Base-by-base conservation (phyloP, 2,888 invertebrate genomes). In the Ypsolopha sequella region DNA sequence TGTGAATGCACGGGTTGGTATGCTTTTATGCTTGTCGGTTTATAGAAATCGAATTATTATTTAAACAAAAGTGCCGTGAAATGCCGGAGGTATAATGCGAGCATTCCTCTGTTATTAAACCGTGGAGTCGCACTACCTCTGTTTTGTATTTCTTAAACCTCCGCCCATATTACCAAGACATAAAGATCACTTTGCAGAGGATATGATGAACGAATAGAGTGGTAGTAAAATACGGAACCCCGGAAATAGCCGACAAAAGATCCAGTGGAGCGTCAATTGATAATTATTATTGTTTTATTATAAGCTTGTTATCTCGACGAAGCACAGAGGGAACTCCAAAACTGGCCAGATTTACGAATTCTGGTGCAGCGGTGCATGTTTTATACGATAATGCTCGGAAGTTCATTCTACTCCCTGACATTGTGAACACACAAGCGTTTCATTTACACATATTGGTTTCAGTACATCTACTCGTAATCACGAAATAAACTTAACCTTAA, bases 251-350 rank as follows among this genome's bases (percentile, higher is more conserved):
- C 61, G 64, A 70, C 70, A 70, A 69, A 70, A 66, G 65, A 64
- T 51, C 51, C 68, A 66, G 55, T 65, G 59, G 61, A 67, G 68
- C 70, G 67, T 63, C 66, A 60, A 68, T 68, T 69, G 69, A 76
- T 80, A 76, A 77, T 79, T 79, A 79, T 77, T 79, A 78, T 76
- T 79, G 78, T 78, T 78, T 77, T 76, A 76, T 78, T 76, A 76
- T 79, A 76, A 79, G 74, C 74, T 62, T 52, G 66, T 68, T 80
- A 79, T 80, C 80, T 75, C 63, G 56, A 57, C 58, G 56, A 56
- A 60, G 62, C 70, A 68, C 58, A 52, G 58, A 56, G 54, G 58
- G 58, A 57, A 55, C 54, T 59, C 60, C 61, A 10, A 43, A 45
- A 7, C 8, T 14, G n/a, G 45, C 11, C 24, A 24, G 14, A 49